Base-by-base conservation (phyloP, 2,113 vertebrate species). In the Cynoglossus semilaevis region DNA sequence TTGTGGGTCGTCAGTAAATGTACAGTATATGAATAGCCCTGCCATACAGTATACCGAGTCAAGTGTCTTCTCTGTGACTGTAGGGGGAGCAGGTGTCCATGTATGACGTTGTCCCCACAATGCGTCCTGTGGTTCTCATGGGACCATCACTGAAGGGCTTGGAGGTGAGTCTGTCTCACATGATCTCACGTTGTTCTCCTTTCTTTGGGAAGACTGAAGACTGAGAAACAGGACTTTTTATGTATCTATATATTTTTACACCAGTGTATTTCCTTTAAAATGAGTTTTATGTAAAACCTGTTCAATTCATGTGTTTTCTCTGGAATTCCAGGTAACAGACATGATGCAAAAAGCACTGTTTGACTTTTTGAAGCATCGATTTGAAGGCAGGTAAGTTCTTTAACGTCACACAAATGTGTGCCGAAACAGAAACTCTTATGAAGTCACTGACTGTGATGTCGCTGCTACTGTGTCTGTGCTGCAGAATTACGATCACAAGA, bases 291-390 rank as follows among this genome's bases (percentile, higher is more conserved):
- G 51, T 19, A 29, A 29, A 29, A 29, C 22, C 6, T n/a, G n/a
- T 29, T 29, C 22, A 29, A 29, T 13, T 4, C 15, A 12, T 38
- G 13, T 58, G n/a, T 58, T 38, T 70, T 38, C n/a, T 63, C 9
- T 77, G 15, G 40, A 15, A 66, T 90, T 91, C 18, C 81, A 99
- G 97, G 95, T 99, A 72, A 99, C 97, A 78, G 97, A 99, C 84
- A 99, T 99, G 97, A 99, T 99, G 97, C 97, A 99, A 81, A 99
- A 99, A 92, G 96, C 96, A 35, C 89, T 99, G 36, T 99, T 99
- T 89, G 97, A 99, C 89, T 99, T 92, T 93, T 91, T 99, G 90
- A 99, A 99, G 91, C 96, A 96, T 88, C 93, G 95, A 92, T 99
- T 99, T 83, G 96, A 98, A 93, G 95, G 96, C 72, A 93, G 96